phyloP scores from a whole-genome alignment of 2,888 invertebrate species.

The Pollenia labialis region DNA sequence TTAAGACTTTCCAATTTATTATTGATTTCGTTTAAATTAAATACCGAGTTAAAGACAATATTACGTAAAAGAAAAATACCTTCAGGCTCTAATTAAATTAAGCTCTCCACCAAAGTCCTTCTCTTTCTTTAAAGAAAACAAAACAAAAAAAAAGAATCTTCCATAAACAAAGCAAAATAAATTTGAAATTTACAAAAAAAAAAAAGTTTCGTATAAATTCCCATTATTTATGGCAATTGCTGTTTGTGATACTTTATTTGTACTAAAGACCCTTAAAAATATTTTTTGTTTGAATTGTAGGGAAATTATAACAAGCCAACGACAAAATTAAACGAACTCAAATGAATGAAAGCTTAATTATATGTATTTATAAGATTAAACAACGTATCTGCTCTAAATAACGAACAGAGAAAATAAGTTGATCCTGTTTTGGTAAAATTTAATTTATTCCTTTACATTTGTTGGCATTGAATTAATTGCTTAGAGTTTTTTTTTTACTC shows the following conservation, averaged over 20 bases:
- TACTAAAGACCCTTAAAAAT: slow-evolving; percentile 61
- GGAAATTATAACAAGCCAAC: slow-evolving; percentile 73
- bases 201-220: slow-evolving; percentile 79
- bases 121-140: neutral
- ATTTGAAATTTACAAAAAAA: slow-evolving; percentile 40
- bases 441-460: slow-evolving; percentile 41
- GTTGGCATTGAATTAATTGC: slow-evolving; percentile 71
- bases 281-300: slow-evolving; percentile 55
- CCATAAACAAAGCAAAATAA: slow-evolving; percentile 42
- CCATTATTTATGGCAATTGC: slow-evolving; percentile 83
- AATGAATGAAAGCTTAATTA: slow-evolving; percentile 71
- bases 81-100: slow-evolving; percentile 48
- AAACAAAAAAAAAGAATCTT: slow-evolving; percentile 2
- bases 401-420: slow-evolving; percentile 63
- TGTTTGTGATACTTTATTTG: slow-evolving; percentile 82
- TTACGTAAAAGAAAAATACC: slow-evolving; percentile 6
- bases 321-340: slow-evolving; percentile 66
- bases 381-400: slow-evolving; percentile 53
- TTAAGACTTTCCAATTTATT: slow-evolving; percentile 70
- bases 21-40: slow-evolving; percentile 82
- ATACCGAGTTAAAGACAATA: slow-evolving; percentile 71
- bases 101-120: neutral
- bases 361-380: slow-evolving; percentile 61
- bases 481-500: slow-evolving; percentile 17
- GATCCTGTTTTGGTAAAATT: slow-evolving; percentile 56